Evolutionary conservation across 2,888 invertebrate genomes (phyloP), one percentile per base, ranked within the genome.

Genomic region (Diachrysia chrysitis): DNA sequence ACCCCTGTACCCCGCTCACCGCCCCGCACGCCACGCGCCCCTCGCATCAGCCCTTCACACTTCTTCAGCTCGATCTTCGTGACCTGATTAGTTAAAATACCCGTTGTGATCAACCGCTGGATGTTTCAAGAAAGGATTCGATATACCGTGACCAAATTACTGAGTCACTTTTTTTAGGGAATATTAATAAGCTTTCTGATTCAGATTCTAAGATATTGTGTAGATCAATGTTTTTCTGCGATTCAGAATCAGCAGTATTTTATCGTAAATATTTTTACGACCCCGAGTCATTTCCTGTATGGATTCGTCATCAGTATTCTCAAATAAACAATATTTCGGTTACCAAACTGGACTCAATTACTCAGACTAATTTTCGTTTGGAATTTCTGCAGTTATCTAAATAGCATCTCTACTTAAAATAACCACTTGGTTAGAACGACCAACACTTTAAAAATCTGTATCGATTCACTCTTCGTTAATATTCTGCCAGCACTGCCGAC

Each of bases 41-140:
- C 82, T 71, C 79, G 66, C 75, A 74, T 77, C 85, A 89, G 83
- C 87, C 89, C 90, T 86, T 85, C 84, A 78, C 83, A 85, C 83
- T 89, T 89, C 90, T 88, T 86, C 71, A 71, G 82, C 82, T 73
- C 84, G 79, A 90, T 91, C 89, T 90, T 89, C 88, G 86, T 93
- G 93, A 93, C 94, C 92, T 87, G 89, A 91, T 92, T 92, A 87
- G 79, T 86, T 85, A 79, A 83, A 84, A 86, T 78, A 76, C 69
- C 75, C 74, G 82, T 79, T 82, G 60, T 69, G 66, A 69, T 37
- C 53, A 37, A 19, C 53, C 32, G n/a, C n/a, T 51, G 10, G 12
- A 42, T 29, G 23, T 25, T 23, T 21, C 23, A 48, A 57, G 29
- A 19, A 56, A 35, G 1, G 23, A 37, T 23, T 4, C 21, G 42